These are phyloP conservation scores for Luehdorfia chinensis DNA, from an alignment of 1,140 invertebrate species.

Conservation along the genomic window DNA sequence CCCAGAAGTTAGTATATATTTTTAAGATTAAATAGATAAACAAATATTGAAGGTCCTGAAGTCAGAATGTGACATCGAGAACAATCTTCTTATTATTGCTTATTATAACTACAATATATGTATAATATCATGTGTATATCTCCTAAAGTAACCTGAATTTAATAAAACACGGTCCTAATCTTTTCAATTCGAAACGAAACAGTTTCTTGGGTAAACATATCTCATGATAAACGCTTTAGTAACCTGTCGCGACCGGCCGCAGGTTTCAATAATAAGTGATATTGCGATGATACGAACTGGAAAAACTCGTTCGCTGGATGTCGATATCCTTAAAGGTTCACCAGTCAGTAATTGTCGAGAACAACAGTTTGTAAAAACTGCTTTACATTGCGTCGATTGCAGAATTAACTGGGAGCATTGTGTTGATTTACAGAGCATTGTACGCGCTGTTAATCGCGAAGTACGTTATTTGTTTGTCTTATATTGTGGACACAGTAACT, in stretches of 20 bases:
- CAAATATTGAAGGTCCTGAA: too few relatives aligned
- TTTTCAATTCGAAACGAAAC: constrained; percentile 23
- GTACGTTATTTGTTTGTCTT: constrained; percentile 16
- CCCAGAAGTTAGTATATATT: too few relatives aligned
- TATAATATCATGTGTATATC: too few relatives aligned
- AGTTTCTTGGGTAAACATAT: constrained; percentile 57
- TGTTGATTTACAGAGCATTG: constrained; percentile 17
- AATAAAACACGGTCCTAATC: constrained; percentile 16
- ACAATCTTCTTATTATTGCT: too few relatives aligned
- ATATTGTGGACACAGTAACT: constrained; percentile 24
- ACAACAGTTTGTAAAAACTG: constrained; percentile 4
- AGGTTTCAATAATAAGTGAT: constrained; percentile 74
- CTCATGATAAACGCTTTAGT: constrained; percentile 69
- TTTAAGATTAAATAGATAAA: too few relatives aligned
- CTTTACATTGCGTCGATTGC: constrained; percentile 30
- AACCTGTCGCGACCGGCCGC: constrained; percentile 67
- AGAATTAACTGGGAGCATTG: background rate
- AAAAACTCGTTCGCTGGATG: constrained; percentile 73
- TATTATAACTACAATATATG: too few relatives aligned
- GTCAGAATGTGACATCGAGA: too few relatives aligned
- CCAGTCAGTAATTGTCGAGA: constrained; percentile 20
- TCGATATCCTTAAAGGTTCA: constrained; percentile 71
- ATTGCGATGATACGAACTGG: constrained; percentile 75
- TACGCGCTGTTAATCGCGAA: constrained; percentile 5
- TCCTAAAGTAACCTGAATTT: too few relatives aligned